A percentile compares a stretch with the other conserved stretches of the same genome.
Evolutionary conservation across 2,888 invertebrate species (phyloP).

Genomic region (Caenorhabditis sp.): DNA sequence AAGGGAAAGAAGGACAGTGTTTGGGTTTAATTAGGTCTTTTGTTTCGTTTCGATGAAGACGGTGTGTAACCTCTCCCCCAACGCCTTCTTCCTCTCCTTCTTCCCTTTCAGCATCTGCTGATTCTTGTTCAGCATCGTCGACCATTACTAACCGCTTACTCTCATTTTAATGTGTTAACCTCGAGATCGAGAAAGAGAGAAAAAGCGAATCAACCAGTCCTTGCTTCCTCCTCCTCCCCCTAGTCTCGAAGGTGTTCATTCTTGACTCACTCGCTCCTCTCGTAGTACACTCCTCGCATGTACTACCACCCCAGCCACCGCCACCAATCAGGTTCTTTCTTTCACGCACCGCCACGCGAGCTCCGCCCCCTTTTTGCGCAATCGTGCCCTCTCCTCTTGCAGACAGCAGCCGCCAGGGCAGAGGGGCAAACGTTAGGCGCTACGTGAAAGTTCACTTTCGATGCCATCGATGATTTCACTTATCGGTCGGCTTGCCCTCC

Average conservation of each 20-base stretch:
- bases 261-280: constrained; percentile 35
- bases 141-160: constrained; percentile 16
- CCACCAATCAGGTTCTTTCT: constrained; percentile 49
- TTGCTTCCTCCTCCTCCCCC: too few species aligned
- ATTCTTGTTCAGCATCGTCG: constrained; percentile 23
- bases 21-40: constrained; percentile 35
- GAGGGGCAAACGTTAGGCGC: constrained; percentile 45
- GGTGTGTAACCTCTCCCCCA: constrained; percentile 5
- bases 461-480: constrained; percentile 49
- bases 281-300: constrained; percentile 37
- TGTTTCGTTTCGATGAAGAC: constrained; percentile 21
- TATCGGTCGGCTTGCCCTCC: constrained; percentile 23
- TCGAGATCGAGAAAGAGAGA: too few species aligned
- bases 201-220: too few species aligned
- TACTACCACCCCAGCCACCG: too few species aligned
- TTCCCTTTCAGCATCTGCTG: too few species aligned
- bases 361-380: constrained; percentile 37
- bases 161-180: neutral
- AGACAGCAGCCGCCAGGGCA: constrained; percentile 22
- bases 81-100: neutral
- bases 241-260: constrained; percentile 34
- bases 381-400: constrained; percentile 31
- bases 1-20: neutral
- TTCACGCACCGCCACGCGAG: constrained; percentile 36
- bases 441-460: constrained; percentile 52